Percentiles rank a stretch among this genome's conserved stretches.
Conservation (phyloP, 2,888 invertebrate genomes). For the Morpho deidamia region DNA sequence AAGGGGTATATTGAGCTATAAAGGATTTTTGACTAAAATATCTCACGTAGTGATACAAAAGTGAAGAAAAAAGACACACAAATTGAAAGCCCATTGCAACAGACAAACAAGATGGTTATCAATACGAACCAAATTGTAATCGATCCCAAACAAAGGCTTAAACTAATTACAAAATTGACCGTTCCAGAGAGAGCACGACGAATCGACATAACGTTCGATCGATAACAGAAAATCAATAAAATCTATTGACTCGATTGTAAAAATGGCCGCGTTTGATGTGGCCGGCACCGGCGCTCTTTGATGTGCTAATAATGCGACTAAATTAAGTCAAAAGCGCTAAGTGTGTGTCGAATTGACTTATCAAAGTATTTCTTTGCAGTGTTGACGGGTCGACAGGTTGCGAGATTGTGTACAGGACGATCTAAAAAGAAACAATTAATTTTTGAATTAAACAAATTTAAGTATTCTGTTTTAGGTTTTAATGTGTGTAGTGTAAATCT, state of each 20-base stretch:
- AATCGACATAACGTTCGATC: slow-evolving; percentile 40
- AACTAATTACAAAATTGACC: slow-evolving; percentile 62
- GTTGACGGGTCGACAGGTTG: slow-evolving; percentile 43
- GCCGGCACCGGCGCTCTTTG: slow-evolving; percentile 64
- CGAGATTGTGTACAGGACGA: slow-evolving; percentile 19
- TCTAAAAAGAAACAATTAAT: not conserved
- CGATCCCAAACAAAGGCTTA: slow-evolving; percentile 50
- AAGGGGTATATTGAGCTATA: too few relatives aligned
- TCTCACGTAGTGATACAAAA: not conserved
- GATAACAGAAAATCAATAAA: slow-evolving; percentile 76
- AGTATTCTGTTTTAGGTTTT: too few relatives aligned
- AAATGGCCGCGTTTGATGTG: slow-evolving; percentile 57
- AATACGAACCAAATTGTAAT: slow-evolving; percentile 40
- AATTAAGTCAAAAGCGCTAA: slow-evolving; percentile 73
- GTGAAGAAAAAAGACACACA: not conserved
- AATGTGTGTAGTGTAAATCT: not conserved
- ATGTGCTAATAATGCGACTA: slow-evolving; percentile 71
- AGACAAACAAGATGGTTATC: slow-evolving; percentile 18
- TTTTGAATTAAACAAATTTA: too few relatives aligned
- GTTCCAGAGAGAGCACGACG: slow-evolving; percentile 61
- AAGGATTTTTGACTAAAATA: not conserved
- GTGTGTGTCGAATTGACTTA: slow-evolving; percentile 74
- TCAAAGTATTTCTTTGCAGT: slow-evolving; percentile 68
- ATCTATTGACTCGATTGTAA: slow-evolving; percentile 42
- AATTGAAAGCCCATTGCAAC: slow-evolving; percentile 7